Base-by-base conservation (phyloP, 2,888 invertebrate genomes). In the Mamestra brassicae region DNA sequence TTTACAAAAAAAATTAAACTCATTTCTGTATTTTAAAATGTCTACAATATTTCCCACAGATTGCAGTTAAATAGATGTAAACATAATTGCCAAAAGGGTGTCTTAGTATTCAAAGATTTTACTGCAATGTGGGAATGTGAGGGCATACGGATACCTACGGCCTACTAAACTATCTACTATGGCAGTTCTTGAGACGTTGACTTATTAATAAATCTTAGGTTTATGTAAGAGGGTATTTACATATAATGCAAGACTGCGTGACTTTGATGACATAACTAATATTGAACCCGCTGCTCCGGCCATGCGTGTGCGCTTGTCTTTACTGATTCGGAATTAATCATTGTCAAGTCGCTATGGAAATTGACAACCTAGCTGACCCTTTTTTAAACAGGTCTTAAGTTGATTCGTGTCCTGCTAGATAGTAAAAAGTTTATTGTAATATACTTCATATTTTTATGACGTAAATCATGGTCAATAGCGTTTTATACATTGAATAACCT, bases 111-210 rank as follows among this genome's bases (percentile, higher is more conserved):
- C 66, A 15, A 10, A 13, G 38, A 58, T 36, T 55, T 26, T 55
- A 36, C 71, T 57, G 57, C 50, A 67, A 64, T 73, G 55, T 70
- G 55, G 7, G 58, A 64, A 60, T 73, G 55, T 70, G 55, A 5
- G 58, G 61, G 57, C 42, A 13, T 26, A 38, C 38, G 2, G 5
- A 6, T 42, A 67, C 62, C 70, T 68, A 82, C 50, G 58, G 38
- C 52, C 52, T 70, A 74, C 38, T 62, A 65, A 76, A 65, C 45
- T 82, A 85, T 76, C 86, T 86, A 87, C 82, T 87, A 84, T 84
- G 88, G 85, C 86, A 84, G 80, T 80, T 66, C 52, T 76, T 79
- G 74, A 73, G 72, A 75, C 66, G 54, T 79, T 74, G 69, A 67
- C 67, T 80, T 79, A 86, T 78, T 74, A 75, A 60, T 79, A 77